phyloP scores from a whole-genome alignment of 2,113 vertebrate genomes.

The Leptobrachium ailaonicum region DNA sequence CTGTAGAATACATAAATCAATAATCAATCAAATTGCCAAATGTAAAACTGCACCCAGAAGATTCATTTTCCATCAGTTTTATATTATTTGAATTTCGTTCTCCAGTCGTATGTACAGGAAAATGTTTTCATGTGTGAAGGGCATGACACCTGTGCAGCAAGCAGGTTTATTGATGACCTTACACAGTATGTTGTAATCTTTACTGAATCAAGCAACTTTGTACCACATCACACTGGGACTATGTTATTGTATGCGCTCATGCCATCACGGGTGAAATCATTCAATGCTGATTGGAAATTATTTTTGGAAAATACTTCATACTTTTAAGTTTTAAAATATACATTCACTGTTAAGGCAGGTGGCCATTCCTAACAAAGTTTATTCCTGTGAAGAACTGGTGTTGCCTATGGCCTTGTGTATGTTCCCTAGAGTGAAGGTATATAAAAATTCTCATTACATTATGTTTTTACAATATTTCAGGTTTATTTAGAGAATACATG shows the following conservation, averaged over 20 bases:
- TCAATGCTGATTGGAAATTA: neutral
- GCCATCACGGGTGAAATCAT: slow-evolving; percentile 7
- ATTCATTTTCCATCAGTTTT: slow-evolving; percentile 31
- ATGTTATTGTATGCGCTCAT: neutral
- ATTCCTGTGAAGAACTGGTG: no score
- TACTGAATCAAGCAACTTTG: slow-evolving; percentile 13
- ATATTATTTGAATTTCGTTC: slow-evolving; percentile 21
- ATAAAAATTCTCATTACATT: no score
- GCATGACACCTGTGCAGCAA: slow-evolving; percentile 18
- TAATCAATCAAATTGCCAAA: slow-evolving; percentile 37
- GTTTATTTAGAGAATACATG: no score
- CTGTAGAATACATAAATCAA: slow-evolving; percentile 37
- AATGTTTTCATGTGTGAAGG: slow-evolving; percentile 34
- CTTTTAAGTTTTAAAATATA: no score
- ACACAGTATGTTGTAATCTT: slow-evolving; percentile 14
- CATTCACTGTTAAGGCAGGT: no score
- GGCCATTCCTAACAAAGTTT: no score
- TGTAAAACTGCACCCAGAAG: slow-evolving; percentile 12
- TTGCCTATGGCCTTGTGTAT: no score
- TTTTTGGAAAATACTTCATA: no score
- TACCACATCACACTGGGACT: slow-evolving; percentile 1
- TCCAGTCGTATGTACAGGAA: slow-evolving; percentile 11
- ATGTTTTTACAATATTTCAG: no score
- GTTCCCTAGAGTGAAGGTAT: no score
- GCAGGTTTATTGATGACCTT: slow-evolving; percentile 19